phyloP scores from a whole-genome alignment of 2,888 invertebrate species.

The Liposcelis brunnea region DNA sequence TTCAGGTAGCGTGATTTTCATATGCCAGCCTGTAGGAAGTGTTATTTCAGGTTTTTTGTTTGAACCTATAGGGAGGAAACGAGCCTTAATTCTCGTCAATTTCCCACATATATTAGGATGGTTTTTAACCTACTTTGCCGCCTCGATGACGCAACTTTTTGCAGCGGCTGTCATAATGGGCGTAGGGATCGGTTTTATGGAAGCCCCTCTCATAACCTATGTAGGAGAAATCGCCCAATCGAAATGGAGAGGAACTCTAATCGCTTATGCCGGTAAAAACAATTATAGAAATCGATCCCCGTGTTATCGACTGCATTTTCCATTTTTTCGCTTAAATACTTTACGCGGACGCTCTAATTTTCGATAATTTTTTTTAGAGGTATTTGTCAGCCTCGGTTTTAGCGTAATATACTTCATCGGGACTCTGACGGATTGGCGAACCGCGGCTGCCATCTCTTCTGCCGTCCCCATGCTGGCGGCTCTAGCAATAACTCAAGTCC shows the following conservation, averaged over 20 bases:
- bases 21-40: slow-evolving; percentile 39
- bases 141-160: slow-evolving; percentile 31
- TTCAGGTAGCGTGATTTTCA: slow-evolving; percentile 36
- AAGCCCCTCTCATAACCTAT: slow-evolving; percentile 40
- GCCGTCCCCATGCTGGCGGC: slow-evolving; percentile 33
- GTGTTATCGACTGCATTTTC: too few species aligned
- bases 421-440: slow-evolving; percentile 34
- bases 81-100: slow-evolving; percentile 36
- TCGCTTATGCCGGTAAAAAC: slow-evolving; percentile 28
- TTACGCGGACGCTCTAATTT: too few species aligned
- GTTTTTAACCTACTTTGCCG: slow-evolving; percentile 35
- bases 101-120: slow-evolving; percentile 38
- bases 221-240: slow-evolving; percentile 42
- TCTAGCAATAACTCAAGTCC: slow-evolving; percentile 34
- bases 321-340: too few species aligned
- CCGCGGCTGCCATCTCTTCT: slow-evolving; percentile 33
- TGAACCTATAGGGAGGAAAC: slow-evolving; percentile 36
- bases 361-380: slow-evolving; percentile 18
- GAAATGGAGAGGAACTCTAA: slow-evolving; percentile 33
- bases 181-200: slow-evolving; percentile 40
- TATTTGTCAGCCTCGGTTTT: slow-evolving; percentile 33
- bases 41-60: slow-evolving; percentile 36
- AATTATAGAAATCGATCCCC: too few species aligned
- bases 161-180: slow-evolving; percentile 35
- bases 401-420: slow-evolving; percentile 35